Evolutionary conservation across 2,797 vertebrate species (phyloP).

Genomic region (Oophaga sylvatica): DNA sequence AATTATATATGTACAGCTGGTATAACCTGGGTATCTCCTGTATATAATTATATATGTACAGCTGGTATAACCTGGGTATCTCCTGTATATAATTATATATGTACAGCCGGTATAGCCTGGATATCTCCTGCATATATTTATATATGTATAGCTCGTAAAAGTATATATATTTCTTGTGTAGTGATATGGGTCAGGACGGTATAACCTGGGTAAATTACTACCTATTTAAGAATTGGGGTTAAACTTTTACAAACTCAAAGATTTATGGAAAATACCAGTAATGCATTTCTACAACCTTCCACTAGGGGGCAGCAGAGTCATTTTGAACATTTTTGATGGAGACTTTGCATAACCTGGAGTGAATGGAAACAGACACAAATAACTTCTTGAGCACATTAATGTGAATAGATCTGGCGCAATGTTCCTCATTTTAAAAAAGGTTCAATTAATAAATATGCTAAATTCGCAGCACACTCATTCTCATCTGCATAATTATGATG

Average conservation of each 20-base stretch:
- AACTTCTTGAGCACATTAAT: constrained; percentile 27
- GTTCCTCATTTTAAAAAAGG: background rate
- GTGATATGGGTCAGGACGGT: background rate
- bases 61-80: too few species aligned
- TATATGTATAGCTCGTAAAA: constrained; percentile 5
- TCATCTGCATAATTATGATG: constrained; percentile 58
- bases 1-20: too few species aligned
- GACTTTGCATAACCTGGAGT: constrained; percentile 5
- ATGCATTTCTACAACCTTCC: background rate
- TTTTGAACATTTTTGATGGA: background rate
- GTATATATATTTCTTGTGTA: background rate
- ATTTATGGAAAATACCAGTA: background rate
- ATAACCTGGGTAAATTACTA: background rate
- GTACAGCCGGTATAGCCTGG: background rate
- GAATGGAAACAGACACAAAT: constrained; percentile 29
- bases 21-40: too few species aligned
- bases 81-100: too few species aligned
- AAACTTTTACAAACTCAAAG: background rate
- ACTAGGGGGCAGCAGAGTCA: constrained; percentile 43
- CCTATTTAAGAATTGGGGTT: background rate
- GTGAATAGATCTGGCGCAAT: constrained; percentile 2
- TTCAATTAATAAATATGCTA: constrained; percentile 36
- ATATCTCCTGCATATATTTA: background rate
- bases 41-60: too few species aligned
- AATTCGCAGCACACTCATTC: constrained; percentile 20